phyloP scores from a whole-genome alignment of 2,113 vertebrate genomes.

The Eclectus roratus region DNA sequence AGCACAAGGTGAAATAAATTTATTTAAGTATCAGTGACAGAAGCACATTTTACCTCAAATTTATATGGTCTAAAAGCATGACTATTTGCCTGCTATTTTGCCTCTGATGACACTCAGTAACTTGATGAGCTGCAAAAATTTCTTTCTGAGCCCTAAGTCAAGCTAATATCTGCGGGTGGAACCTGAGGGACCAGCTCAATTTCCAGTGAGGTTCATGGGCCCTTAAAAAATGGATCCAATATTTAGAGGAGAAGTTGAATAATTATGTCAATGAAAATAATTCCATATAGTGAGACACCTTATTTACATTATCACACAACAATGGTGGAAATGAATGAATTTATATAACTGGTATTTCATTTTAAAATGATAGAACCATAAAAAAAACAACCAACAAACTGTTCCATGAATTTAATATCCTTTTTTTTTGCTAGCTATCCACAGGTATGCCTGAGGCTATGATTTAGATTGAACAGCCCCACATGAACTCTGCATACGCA shows the following conservation, averaged over 20 bases:
- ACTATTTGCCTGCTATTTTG: neutral
- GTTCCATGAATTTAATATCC: neutral
- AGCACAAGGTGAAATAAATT: neutral
- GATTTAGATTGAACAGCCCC: neutral
- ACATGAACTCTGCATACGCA: neutral
- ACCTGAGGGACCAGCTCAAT: neutral
- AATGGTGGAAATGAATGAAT: neutral
- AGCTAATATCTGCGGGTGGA: neutral
- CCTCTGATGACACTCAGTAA: neutral
- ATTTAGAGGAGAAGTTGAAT: neutral
- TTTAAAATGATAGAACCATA: neutral
- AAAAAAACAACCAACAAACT: neutral
- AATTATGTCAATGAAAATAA: neutral
- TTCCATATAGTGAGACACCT: neutral
- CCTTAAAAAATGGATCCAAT: neutral
- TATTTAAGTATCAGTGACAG: neutral
- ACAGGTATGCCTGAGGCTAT: neutral
- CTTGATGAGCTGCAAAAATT: neutral
- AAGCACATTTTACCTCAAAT: neutral
- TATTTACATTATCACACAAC: neutral
- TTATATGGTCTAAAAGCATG: neutral
- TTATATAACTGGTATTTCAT: neutral
- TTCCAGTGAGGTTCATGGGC: neutral
- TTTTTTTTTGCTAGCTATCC: neutral
- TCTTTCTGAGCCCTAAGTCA: neutral